These are phyloP conservation scores for Plebejus anna DNA, from an alignment of 2,888 invertebrate species.

Conservation along the genomic window DNA sequence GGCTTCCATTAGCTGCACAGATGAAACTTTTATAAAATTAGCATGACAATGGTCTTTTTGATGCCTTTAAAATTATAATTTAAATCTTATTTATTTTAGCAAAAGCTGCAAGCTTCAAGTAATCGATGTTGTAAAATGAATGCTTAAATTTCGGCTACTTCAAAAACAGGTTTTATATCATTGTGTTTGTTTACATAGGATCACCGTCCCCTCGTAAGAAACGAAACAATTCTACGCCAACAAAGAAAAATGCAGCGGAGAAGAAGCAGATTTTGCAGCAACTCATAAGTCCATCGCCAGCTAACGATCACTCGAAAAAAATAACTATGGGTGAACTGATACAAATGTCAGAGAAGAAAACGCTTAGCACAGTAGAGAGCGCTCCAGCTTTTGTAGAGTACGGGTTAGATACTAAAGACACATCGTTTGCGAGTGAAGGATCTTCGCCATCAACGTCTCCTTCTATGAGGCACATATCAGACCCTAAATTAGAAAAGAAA, in stretches of 20 bases:
- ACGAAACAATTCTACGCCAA: conserved; percentile 88
- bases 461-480: conserved; percentile 78
- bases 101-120: conserved; percentile 20
- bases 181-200: conserved; percentile 63
- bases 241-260: conserved; percentile 87
- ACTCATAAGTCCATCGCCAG: conserved; percentile 84
- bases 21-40: conserved; percentile 40
- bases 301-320: conserved; percentile 81
- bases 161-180: conserved; percentile 36
- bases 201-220: conserved; percentile 89
- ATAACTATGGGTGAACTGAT: conserved; percentile 87
- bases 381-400: conserved; percentile 73
- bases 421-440: conserved; percentile 79
- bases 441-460: conserved; percentile 77
- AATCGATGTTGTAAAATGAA: conserved; percentile 18
- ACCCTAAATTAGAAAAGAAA: conserved; percentile 87
- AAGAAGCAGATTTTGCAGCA: conserved; percentile 90
- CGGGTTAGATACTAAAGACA: conserved; percentile 78
- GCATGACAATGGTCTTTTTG: conserved; percentile 53
- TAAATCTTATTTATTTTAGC: background rate
- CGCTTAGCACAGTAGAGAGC: conserved; percentile 68
- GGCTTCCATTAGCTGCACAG: conserved; percentile 68
- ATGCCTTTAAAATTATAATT: conserved; percentile 38
- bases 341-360: conserved; percentile 84
- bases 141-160: conserved; percentile 40